Conservation (phyloP, 2,797 vertebrate genomes). For the Anguilla pacifica region DNA sequence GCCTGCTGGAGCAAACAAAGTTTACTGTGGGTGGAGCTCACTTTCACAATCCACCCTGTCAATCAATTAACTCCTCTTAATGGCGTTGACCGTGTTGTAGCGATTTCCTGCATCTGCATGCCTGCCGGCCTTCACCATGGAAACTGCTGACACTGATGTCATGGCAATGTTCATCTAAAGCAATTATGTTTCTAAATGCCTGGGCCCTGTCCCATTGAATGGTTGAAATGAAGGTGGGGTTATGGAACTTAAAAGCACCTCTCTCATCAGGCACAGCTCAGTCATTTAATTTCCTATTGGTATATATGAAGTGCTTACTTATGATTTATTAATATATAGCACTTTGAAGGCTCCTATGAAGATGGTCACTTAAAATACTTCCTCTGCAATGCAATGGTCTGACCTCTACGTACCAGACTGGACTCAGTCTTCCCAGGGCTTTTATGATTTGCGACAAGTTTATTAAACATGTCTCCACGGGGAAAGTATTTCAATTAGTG, state of each 20-base stretch:
- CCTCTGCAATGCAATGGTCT: neutral
- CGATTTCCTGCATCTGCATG: neutral
- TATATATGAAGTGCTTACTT: conserved; percentile 9
- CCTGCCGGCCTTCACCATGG: neutral
- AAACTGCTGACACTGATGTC: neutral
- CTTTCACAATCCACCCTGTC: neutral
- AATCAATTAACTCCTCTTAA: neutral
- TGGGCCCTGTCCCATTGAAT: neutral
- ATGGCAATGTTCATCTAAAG: neutral
- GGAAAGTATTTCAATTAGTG: neutral
- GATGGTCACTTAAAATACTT: neutral
- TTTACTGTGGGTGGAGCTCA: neutral
- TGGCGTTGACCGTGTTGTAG: neutral
- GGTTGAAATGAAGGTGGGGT: neutral
- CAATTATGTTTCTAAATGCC: neutral
- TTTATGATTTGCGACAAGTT: neutral
- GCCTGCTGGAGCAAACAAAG: neutral
- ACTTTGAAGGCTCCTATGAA: neutral
- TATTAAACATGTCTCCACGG: neutral
- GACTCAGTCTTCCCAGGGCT: neutral
- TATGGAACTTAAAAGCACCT: conserved; percentile 4
- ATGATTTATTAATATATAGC: neutral
- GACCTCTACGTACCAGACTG: neutral
- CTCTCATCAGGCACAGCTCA: neutral
- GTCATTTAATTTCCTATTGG: neutral